Conservation (phyloP, 2,113 vertebrate species). For the Sander lucioperca region DNA sequence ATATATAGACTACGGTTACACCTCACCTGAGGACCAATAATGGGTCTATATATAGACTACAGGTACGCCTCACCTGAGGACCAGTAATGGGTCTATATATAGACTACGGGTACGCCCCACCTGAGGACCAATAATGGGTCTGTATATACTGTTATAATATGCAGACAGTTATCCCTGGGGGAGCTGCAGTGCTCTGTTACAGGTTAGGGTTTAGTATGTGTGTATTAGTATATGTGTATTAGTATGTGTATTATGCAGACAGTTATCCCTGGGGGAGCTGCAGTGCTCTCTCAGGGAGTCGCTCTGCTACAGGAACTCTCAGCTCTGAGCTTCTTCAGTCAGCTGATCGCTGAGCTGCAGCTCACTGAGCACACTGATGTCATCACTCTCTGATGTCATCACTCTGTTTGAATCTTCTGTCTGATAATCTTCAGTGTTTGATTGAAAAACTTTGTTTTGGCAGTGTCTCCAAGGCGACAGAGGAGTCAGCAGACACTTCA, state of each 20-base stretch:
- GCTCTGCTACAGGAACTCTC: conserved; percentile 70
- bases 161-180: no score
- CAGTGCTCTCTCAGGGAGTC: conserved; percentile 72
- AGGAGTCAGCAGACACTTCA: not conserved
- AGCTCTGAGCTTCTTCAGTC: conserved; percentile 14
- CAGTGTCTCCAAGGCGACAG: conserved; percentile 5
- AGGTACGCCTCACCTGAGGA: conserved; percentile 77
- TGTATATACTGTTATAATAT: no score
- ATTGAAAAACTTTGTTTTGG: not conserved
- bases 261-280: conserved; percentile 71
- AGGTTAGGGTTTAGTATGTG: no score
- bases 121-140: no score
- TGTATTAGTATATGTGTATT: no score
- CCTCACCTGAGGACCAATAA: no score
- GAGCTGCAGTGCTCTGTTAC: no score
- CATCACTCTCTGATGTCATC: not conserved
- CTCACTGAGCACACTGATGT: conserved; percentile 47
- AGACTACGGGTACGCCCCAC: conserved; percentile 87
- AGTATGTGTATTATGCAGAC: conserved; percentile 55
- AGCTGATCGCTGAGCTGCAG: conserved; percentile 7
- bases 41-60: no score
- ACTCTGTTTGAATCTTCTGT: no score
- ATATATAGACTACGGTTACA: no score
- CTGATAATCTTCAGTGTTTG: no score
- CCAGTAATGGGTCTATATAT: conserved; percentile 27